A percentile compares a stretch with the other conserved stretches of the same genome.
phyloP scores from a whole-genome alignment of 2,113 vertebrate genomes.

The Cairina moschata region DNA sequence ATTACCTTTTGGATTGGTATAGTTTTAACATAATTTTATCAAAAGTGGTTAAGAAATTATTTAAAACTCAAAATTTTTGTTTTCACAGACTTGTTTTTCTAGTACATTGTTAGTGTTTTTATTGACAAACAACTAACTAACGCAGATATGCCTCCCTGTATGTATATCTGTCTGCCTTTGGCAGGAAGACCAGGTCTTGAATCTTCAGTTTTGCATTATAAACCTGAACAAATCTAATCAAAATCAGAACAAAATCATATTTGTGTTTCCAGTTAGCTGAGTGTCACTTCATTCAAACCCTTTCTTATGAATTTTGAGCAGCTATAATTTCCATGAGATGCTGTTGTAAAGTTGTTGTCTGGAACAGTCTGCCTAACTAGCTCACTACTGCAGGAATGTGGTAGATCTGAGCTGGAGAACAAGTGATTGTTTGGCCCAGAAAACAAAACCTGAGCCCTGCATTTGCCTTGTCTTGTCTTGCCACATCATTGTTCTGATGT shows the following conservation, averaged over 20 bases:
- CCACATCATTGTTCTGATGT: neutral
- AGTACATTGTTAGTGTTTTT: neutral
- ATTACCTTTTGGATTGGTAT: neutral
- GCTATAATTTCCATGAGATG: neutral
- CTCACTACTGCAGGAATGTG: neutral
- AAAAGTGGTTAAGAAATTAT: neutral
- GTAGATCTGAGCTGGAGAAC: neutral
- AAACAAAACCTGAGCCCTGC: neutral
- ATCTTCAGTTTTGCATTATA: neutral
- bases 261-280: neutral
- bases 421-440: neutral
- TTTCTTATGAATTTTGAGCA: neutral
- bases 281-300: neutral
- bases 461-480: neutral
- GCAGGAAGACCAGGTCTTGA: neutral
- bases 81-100: neutral
- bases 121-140: neutral
- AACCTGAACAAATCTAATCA: neutral
- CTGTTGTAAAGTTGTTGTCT: neutral
- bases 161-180: neutral
- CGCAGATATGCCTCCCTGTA: accelerated
- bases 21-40: neutral
- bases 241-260: neutral
- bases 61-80: neutral
- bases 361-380: neutral